Evolutionary conservation across 2,113 vertebrate genomes (phyloP).

Genomic region (Panthera uncia): DNA sequence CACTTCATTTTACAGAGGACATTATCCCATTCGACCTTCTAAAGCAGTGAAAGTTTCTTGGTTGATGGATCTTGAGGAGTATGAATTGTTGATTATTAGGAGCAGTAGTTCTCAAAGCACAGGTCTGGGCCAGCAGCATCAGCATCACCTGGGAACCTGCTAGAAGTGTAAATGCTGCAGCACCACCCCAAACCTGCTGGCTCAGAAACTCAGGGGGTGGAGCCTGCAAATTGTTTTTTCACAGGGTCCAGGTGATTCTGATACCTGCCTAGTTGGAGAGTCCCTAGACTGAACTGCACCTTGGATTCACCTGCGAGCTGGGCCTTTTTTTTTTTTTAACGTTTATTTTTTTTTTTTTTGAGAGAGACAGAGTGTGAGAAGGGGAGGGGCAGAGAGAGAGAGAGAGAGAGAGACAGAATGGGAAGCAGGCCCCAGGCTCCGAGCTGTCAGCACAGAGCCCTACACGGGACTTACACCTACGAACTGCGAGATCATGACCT

Average conservation of each 20-base stretch:
- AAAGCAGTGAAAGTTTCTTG: background rate
- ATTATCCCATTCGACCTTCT: background rate
- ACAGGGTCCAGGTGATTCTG: background rate
- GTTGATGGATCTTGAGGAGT: background rate
- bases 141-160: background rate
- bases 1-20: conserved; percentile 18
- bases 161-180: background rate
- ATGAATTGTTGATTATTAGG: background rate
- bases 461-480: too few relatives aligned
- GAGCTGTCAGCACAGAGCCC: too few relatives aligned
- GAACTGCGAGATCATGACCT: too few relatives aligned
- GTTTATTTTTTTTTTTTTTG: too few relatives aligned
- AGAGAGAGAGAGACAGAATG: too few relatives aligned
- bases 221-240: background rate
- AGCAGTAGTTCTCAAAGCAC: background rate
- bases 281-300: background rate
- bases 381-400: too few relatives aligned
- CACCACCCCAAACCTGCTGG: background rate
- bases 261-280: background rate
- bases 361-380: too few relatives aligned
- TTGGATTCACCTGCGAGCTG: background rate
- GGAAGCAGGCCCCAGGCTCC: too few relatives aligned
- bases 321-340: background rate
- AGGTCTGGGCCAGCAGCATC: background rate
- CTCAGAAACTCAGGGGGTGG: background rate